These are phyloP conservation scores for Agonum fuliginosum DNA, from an alignment of 2,888 invertebrate species.

Conservation along the genomic window DNA sequence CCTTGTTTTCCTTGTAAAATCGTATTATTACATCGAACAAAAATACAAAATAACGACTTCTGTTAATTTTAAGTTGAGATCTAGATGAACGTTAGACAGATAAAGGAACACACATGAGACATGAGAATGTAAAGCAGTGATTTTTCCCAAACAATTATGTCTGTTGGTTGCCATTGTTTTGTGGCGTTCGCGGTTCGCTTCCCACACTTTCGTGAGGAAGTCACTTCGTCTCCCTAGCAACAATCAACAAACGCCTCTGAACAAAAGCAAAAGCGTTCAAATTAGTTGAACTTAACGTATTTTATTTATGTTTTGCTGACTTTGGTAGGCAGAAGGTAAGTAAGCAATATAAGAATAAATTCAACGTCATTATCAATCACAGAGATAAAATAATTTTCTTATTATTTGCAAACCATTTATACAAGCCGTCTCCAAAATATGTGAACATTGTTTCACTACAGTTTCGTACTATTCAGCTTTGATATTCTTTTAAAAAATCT, in stretches of 20 bases:
- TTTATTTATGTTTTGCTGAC: no score
- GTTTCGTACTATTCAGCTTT: no score
- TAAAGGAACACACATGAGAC: conserved; percentile 43
- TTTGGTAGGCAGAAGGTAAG: no score
- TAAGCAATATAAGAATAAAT: no score
- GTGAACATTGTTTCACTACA: no score
- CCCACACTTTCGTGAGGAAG: conserved; percentile 50
- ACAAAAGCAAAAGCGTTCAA: conserved; percentile 24
- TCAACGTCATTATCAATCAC: no score
- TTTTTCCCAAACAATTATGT: conserved; percentile 58
- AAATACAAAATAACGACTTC: background rate
- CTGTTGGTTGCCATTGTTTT: conserved; percentile 31
- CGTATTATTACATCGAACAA: background rate
- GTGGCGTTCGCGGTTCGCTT: conserved; percentile 48
- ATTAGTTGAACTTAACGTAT: background rate
- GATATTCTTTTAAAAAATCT: no score
- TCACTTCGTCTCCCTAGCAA: conserved; percentile 35
- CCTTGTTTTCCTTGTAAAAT: background rate
- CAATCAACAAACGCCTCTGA: conserved; percentile 9
- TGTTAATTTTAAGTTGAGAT: background rate
- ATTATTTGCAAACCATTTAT: no score
- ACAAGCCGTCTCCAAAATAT: no score
- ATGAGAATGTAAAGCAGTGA: conserved; percentile 53
- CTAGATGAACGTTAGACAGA: conserved; percentile 20
- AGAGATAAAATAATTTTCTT: no score